phyloP scores from a whole-genome alignment of 1,140 invertebrate species.

The Nilaparvata lugens region DNA sequence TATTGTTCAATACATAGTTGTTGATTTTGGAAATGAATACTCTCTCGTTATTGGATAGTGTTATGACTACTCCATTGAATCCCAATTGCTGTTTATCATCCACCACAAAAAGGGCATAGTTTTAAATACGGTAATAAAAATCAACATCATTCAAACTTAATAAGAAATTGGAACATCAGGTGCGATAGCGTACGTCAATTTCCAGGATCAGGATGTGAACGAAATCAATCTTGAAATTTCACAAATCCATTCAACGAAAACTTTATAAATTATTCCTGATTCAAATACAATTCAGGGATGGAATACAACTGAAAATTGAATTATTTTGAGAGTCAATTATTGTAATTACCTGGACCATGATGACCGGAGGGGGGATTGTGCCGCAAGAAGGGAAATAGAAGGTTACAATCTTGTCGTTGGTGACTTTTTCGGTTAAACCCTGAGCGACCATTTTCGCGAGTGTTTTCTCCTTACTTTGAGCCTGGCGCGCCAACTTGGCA shows the following conservation, averaged over 20 bases:
- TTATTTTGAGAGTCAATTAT: neutral
- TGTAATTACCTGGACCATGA: conserved; percentile 76
- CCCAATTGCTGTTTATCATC: too few relatives aligned
- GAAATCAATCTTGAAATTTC: neutral
- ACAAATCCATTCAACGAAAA: neutral
- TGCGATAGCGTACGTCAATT: too few relatives aligned
- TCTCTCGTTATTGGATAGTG: too few relatives aligned
- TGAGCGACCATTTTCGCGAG: conserved; percentile 98
- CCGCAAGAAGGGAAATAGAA: conserved; percentile 98
- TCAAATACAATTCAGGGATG: neutral
- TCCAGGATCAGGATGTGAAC: too few relatives aligned
- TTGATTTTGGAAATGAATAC: too few relatives aligned
- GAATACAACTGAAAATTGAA: too few relatives aligned
- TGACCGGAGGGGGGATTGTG: conserved; percentile 94
- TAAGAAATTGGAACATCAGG: too few relatives aligned
- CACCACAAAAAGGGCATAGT: too few relatives aligned
- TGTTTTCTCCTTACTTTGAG: conserved; percentile 99
- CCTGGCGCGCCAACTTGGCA: conserved; percentile 94
- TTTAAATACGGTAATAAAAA: too few relatives aligned
- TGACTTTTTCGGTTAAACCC: conserved; percentile 91
- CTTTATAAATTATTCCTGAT: neutral
- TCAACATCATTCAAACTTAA: too few relatives aligned
- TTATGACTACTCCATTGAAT: too few relatives aligned
- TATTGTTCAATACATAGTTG: too few relatives aligned
- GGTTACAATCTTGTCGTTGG: conserved; percentile 78